Percentiles rank a stretch among this genome's conserved stretches.
phyloP scores from a whole-genome alignment of 2,113 vertebrate species.

The Benitochromis conjunctus region DNA sequence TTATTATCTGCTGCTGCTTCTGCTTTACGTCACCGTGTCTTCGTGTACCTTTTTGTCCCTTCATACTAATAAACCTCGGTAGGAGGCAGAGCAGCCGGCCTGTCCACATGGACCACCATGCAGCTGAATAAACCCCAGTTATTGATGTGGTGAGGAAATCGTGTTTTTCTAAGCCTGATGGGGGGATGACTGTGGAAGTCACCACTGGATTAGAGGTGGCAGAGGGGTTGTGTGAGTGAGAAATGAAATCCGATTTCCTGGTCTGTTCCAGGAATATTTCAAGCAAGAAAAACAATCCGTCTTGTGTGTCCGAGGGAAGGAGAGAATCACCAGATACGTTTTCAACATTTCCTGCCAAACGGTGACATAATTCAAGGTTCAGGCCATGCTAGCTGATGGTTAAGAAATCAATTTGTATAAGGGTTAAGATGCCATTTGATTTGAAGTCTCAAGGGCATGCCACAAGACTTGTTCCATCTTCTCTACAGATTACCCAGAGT shows the following conservation, averaged over 20 bases:
- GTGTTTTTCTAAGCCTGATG: slow-evolving; percentile 30
- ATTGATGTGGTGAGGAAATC: slow-evolving; percentile 48
- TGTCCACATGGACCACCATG: slow-evolving; percentile 30
- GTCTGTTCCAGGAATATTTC: slow-evolving; percentile 19
- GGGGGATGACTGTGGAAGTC: not conserved
- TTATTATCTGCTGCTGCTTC: not conserved
- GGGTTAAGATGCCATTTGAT: slow-evolving; percentile 59
- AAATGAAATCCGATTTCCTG: slow-evolving; percentile 44
- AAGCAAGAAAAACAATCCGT: slow-evolving; percentile 30
- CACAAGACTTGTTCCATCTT: slow-evolving; percentile 29
- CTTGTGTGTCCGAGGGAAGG: not conserved
- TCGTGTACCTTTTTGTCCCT: not conserved
- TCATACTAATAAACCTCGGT: slow-evolving; percentile 16
- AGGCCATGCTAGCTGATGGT: not conserved
- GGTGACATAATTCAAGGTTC: slow-evolving; percentile 16
- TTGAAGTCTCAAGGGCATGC: slow-evolving; percentile 56
- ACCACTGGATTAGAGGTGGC: slow-evolving; percentile 32
- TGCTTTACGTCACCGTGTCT: not conserved
- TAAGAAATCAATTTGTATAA: slow-evolving; percentile 56
- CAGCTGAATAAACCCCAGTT: slow-evolving; percentile 42
- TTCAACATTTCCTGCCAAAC: not conserved
- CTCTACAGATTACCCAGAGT: slow-evolving; percentile 58
- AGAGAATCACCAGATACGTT: not conserved
- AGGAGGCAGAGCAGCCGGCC: slow-evolving; percentile 3
- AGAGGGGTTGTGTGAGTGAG: slow-evolving; percentile 16